Conservation (phyloP, 2,113 vertebrate species). For the Saguinus midas region DNA sequence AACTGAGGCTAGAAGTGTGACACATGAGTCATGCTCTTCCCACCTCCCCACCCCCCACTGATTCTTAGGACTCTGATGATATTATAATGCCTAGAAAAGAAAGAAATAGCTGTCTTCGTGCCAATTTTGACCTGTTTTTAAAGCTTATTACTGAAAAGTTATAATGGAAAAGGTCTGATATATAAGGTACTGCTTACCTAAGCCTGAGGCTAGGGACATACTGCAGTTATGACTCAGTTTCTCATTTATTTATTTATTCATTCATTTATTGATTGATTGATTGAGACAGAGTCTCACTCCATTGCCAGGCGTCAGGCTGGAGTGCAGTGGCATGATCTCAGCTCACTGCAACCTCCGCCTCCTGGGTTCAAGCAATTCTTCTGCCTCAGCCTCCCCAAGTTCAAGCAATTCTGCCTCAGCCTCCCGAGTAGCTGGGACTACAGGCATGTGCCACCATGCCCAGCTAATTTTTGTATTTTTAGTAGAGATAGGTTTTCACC, state of each 20-base stretch:
- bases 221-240: neutral
- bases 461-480: too few species aligned
- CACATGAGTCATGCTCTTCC: neutral
- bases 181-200: neutral
- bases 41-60: neutral
- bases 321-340: too few species aligned
- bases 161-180: neutral
- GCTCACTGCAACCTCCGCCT: too few species aligned
- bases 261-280: too few species aligned
- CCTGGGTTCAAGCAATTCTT: too few species aligned
- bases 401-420: too few species aligned
- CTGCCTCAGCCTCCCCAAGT: too few species aligned
- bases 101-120: neutral
- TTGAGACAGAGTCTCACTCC: too few species aligned
- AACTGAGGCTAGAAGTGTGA: neutral
- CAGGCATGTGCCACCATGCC: too few species aligned
- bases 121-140: neutral
- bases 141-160: neutral
- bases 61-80: neutral
- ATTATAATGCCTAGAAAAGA: constrained; percentile 2
- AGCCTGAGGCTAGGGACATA: neutral
- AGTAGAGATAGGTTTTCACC: too few species aligned
- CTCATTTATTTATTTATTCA: neutral
- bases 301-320: too few species aligned
- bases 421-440: too few species aligned